Conservation (phyloP, 2,888 invertebrate species). For the Sepiola atlantica region DNA sequence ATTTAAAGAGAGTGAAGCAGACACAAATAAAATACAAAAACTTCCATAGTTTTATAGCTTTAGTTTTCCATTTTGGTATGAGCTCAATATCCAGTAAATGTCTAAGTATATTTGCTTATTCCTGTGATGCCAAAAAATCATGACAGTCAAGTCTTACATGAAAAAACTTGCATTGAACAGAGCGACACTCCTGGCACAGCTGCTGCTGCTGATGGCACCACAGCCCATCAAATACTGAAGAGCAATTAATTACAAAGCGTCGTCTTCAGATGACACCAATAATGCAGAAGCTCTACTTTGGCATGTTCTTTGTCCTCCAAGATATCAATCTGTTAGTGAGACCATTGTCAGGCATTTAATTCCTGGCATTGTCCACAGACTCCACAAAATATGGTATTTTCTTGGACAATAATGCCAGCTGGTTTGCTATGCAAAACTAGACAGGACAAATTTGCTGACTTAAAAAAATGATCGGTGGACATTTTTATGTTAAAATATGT, state of each 20-base stretch:
- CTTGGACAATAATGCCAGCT: not conserved
- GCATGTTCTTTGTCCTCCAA: not conserved
- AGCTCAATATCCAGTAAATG: no score
- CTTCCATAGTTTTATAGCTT: no score
- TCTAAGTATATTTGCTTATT: not conserved
- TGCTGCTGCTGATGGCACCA: not conserved
- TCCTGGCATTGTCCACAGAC: not conserved
- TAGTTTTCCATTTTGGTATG: no score
- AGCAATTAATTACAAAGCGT: not conserved
- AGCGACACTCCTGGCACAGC: not conserved
- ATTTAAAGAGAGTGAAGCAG: no score
- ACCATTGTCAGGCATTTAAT: not conserved
- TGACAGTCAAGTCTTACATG: not conserved
- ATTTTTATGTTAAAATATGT: not conserved
- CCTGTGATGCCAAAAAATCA: not conserved
- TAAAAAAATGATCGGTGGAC: not conserved
- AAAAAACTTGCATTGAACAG: not conserved
- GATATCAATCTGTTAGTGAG: not conserved
- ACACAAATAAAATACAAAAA: not conserved
- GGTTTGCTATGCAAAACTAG: not conserved
- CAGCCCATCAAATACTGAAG: not conserved
- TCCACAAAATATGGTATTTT: not conserved
- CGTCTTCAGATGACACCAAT: not conserved
- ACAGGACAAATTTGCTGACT: not conserved
- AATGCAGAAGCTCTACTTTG: not conserved